Conservation (phyloP, 2,888 invertebrate species). For the Hanleya hanleyi region DNA sequence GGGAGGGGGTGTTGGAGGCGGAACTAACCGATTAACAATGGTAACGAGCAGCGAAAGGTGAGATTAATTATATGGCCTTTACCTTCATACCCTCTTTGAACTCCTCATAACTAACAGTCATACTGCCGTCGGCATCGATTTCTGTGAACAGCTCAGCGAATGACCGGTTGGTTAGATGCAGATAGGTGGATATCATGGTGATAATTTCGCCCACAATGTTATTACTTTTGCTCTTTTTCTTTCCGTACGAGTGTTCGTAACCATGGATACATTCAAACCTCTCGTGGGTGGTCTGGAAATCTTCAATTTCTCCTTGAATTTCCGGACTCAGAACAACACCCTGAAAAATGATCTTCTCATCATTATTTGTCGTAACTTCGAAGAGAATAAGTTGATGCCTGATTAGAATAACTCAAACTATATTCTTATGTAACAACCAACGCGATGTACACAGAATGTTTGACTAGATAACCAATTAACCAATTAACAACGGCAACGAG, state of each 20-base stretch:
- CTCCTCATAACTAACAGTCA: conserved; percentile 66
- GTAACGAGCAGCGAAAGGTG: too few relatives aligned
- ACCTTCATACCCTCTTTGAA: conserved; percentile 64
- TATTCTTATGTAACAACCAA: too few relatives aligned
- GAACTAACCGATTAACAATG: too few relatives aligned
- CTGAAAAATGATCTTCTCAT: too few relatives aligned
- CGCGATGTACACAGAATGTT: too few relatives aligned
- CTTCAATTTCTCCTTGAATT: conserved; percentile 43
- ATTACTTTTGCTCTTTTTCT: conserved; percentile 47
- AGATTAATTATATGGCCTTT: too few relatives aligned
- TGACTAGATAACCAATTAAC: too few relatives aligned
- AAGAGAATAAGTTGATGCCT: too few relatives aligned
- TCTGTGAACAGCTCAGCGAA: conserved; percentile 66
- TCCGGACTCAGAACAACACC: conserved; percentile 51
- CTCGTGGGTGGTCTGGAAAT: conserved; percentile 49
- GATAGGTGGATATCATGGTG: conserved; percentile 59
- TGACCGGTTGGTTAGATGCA: conserved; percentile 57
- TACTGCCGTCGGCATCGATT: conserved; percentile 69
- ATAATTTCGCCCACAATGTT: conserved; percentile 67
- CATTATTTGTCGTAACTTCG: too few relatives aligned
- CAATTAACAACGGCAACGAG: too few relatives aligned
- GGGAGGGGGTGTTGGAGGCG: too few relatives aligned
- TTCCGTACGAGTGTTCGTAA: conserved; percentile 68
- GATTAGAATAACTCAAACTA: too few relatives aligned
- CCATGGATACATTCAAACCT: conserved; percentile 57